These are phyloP conservation scores for Chaetogeoica ovagalla DNA, from an alignment of 2,888 invertebrate species.

Conservation along the genomic window DNA sequence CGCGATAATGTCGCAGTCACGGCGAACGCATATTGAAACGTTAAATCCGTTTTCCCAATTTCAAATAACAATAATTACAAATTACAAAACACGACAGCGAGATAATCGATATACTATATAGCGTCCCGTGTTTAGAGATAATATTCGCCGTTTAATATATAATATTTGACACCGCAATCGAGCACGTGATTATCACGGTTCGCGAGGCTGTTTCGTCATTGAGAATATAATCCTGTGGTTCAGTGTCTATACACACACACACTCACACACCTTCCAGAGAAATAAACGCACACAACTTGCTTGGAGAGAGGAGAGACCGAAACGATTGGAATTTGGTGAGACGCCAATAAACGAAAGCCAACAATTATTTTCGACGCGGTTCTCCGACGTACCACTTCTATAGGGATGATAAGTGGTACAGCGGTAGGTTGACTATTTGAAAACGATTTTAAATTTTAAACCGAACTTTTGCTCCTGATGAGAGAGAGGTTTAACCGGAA, in stretches of 20 bases:
- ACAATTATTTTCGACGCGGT: conserved; percentile 41
- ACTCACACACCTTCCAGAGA: not conserved
- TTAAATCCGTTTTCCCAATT: not conserved
- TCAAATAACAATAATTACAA: conserved; percentile 7
- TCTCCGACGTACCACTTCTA: not conserved
- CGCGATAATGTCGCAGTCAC: not conserved
- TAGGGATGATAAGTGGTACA: conserved; percentile 11
- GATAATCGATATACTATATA: not conserved
- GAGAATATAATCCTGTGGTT: not conserved
- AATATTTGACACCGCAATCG: not conserved
- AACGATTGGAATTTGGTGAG: conserved; percentile 42
- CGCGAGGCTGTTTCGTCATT: conserved; percentile 7
- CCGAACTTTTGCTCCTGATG: too few relatives aligned
- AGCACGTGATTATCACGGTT: conserved; percentile 21
- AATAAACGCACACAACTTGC: too few relatives aligned
- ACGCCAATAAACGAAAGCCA: conserved; percentile 46
- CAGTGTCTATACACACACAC: not conserved
- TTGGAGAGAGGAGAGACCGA: not conserved
- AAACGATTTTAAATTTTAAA: not conserved
- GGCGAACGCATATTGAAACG: not conserved
- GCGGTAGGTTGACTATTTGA: conserved; percentile 7
- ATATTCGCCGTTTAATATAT: conserved; percentile 7
- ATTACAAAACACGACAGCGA: not conserved
- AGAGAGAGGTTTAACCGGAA: too few relatives aligned
- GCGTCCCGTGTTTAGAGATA: not conserved